Conservation (phyloP, 1,140 invertebrate species). For the Zaprionus davidi region DNA sequence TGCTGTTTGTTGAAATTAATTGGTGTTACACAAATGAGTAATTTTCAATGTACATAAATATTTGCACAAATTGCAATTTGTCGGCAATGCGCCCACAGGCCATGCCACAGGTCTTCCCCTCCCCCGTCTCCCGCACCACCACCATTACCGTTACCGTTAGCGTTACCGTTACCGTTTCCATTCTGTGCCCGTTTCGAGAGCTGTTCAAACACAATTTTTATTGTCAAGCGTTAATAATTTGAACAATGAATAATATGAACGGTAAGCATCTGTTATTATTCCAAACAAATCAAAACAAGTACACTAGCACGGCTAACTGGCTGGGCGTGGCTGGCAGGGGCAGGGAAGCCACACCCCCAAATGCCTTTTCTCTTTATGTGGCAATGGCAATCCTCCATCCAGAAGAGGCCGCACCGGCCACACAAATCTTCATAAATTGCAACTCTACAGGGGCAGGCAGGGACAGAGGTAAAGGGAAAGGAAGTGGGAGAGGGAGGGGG, state of each 20-base stretch:
- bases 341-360: neutral
- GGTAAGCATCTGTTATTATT: slow-evolving; percentile 84
- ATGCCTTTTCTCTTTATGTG: neutral
- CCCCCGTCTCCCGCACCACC: neutral
- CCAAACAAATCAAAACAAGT: slow-evolving; percentile 84
- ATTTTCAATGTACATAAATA: slow-evolving; percentile 83
- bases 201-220: slow-evolving; percentile 81
- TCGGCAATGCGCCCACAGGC: slow-evolving; percentile 41
- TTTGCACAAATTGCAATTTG: slow-evolving; percentile 83
- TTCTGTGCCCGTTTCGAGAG: slow-evolving; percentile 50
- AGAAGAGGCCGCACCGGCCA: slow-evolving; percentile 40
- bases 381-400: neutral
- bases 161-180: neutral
- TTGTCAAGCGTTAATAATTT: slow-evolving; percentile 84
- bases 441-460: slow-evolving; percentile 20
- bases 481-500: neutral
- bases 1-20: slow-evolving; percentile 80
- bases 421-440: slow-evolving; percentile 84
- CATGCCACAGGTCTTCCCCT: neutral
- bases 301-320: slow-evolving; percentile 60
- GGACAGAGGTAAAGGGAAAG: neutral
- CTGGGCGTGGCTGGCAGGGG: slow-evolving; percentile 39
- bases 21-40: slow-evolving; percentile 84
- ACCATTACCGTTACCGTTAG: neutral
- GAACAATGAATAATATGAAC: slow-evolving; percentile 84